These are phyloP conservation scores for Platyura marginata DNA, from an alignment of 1,140 invertebrate species.

Conservation along the genomic window DNA sequence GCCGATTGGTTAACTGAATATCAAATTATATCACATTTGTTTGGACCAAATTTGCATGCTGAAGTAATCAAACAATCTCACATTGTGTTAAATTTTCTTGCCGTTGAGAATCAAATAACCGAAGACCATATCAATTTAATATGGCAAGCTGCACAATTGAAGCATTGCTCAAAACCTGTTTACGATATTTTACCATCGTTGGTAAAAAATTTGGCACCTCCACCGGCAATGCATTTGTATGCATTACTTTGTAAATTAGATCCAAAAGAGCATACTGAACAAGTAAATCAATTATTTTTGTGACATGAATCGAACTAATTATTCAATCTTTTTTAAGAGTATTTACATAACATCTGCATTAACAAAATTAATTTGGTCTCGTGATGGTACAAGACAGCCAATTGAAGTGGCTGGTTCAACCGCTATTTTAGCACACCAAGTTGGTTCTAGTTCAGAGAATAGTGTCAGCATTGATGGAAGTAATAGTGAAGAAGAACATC, in stretches of 20 bases:
- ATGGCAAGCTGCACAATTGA: slow-evolving; percentile 83
- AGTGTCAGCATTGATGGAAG: slow-evolving; percentile 59
- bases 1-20: slow-evolving; percentile 78
- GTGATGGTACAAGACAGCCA: slow-evolving; percentile 34
- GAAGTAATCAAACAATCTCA: slow-evolving; percentile 89
- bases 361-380: slow-evolving; percentile 77
- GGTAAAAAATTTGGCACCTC: slow-evolving; percentile 74
- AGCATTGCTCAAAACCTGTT: slow-evolving; percentile 85
- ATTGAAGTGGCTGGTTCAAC: slow-evolving; percentile 29
- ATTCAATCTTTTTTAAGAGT: too few species aligned
- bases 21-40: slow-evolving; percentile 85
- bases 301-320: slow-evolving; percentile 9
- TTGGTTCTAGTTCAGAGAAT: slow-evolving; percentile 42
- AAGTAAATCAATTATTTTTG: slow-evolving; percentile 35
- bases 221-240: slow-evolving; percentile 74
- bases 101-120: slow-evolving; percentile 76
- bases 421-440: slow-evolving; percentile 31
- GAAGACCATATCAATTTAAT: slow-evolving; percentile 84
- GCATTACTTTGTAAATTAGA: slow-evolving; percentile 66
- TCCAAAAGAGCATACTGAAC: slow-evolving; percentile 80
- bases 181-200: slow-evolving; percentile 76
- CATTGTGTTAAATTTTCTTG: slow-evolving; percentile 79
- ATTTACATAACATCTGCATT: slow-evolving; percentile 73
- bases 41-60: slow-evolving; percentile 89
- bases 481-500: slow-evolving; percentile 52